Evolutionary conservation across 92 coral and sea anemone species (phyloP), one percentile per base, ranked within the genome.

Genomic region (Epizoanthus fatuus): DNA sequence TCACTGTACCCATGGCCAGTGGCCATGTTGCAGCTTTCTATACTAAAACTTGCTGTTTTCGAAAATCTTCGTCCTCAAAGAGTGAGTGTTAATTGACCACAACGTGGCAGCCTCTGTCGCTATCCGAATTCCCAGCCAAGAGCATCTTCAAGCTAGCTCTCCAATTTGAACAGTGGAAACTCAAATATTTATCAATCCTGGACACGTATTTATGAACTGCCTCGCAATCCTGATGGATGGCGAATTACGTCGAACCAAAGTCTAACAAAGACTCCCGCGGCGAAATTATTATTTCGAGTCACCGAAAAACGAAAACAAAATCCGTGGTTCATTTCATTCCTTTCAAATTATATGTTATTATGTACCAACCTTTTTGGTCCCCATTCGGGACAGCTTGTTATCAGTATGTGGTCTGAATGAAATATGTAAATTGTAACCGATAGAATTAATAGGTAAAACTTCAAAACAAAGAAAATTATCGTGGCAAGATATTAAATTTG

Each of bases 381-480:
- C 82, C 22, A 77, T 60, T 44, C 45, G 20, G 81, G 69, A 17
- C 55, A 76, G 69, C 68, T 59, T 76, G 81, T 76, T 76, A 76
- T 76, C 81, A 59, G 81, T 53, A 58, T 57, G 81, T 75, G 9
- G 81, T 40, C 69, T 76, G 56, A 76, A 58, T 57, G 54, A 49
- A 49, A 49, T 49, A 49, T 49, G 53, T 7, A 76, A n/a, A 7
- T 15, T 76, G 37, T 76, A 53, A 38, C 60, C 20, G 11, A 13
- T 52, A 9, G 68, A 39, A 57, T 29, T 29, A 29, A 29, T 29
- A 29, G 35, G 17, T 32, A 58, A 76, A 57, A 59, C 29, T 15
- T 37, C 53, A 75, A 57, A 75, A 38, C 42, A 59, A 57, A 72
- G 59, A 49, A 51, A 17, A 58, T 8, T 10, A 58, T 52, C 39